These are phyloP conservation scores for Anas acuta DNA, from an alignment of 2,797 vertebrate species.

Conservation along the genomic window DNA sequence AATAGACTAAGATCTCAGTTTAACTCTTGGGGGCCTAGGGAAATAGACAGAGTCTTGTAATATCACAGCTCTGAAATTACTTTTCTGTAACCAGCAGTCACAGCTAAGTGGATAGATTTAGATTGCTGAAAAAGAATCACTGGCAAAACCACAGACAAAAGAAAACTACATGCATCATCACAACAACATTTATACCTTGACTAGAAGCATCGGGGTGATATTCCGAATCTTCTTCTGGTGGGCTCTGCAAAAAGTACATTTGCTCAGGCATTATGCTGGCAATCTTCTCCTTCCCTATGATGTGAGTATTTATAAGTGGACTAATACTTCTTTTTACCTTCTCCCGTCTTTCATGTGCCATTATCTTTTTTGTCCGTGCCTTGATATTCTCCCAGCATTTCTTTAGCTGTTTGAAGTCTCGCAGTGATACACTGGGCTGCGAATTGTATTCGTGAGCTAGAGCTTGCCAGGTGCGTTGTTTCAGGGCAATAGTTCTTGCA, in stretches of 20 bases:
- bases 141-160: slow-evolving; percentile 32
- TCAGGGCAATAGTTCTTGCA: slow-evolving; percentile 83
- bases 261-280: slow-evolving; percentile 81
- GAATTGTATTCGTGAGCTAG: slow-evolving; percentile 84
- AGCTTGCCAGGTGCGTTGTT: slow-evolving; percentile 83
- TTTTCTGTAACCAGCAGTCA: slow-evolving; percentile 5
- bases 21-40: not conserved
- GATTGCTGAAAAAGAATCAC: not conserved
- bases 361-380: slow-evolving; percentile 86
- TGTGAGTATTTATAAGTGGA: slow-evolving; percentile 78
- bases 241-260: slow-evolving; percentile 83
- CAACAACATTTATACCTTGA: slow-evolving; percentile 74
- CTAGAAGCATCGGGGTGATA: slow-evolving; percentile 78
- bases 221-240: slow-evolving; percentile 79
- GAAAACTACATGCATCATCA: not conserved
- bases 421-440: slow-evolving; percentile 81
- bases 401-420: slow-evolving; percentile 84
- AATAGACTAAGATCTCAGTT: not conserved
- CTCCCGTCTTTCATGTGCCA: slow-evolving; percentile 83
- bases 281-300: slow-evolving; percentile 82
- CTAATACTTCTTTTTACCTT: slow-evolving; percentile 82
- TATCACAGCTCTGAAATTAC: not conserved
- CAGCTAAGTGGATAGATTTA: slow-evolving; percentile 5
- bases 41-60: not conserved
- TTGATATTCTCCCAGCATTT: slow-evolving; percentile 88